Evolutionary conservation across 2,888 invertebrate genomes (phyloP), one percentile per base, ranked within the genome.

Genomic region (Mesopsocus fuscifrons): DNA sequence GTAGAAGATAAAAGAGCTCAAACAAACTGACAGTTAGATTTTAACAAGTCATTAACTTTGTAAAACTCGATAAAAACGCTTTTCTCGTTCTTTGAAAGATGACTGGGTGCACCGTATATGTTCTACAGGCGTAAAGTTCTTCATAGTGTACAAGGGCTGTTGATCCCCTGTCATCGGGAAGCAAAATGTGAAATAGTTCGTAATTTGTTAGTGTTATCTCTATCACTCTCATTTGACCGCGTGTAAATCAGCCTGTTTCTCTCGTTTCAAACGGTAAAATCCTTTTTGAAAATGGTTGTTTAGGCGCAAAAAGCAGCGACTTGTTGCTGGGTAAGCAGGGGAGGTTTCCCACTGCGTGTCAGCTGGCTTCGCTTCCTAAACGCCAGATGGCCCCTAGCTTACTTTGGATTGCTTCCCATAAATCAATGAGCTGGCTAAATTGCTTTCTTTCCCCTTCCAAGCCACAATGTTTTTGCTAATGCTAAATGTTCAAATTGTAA

Each of bases 141-240:
- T 38, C 20, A 18, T 38, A 38, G 6, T 5, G 20, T 18, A 5
- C 38, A 13, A 6, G 16, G 20, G 3, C 9, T 18, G 38, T 17
- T 18, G 38, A 38, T 38, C 38, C 20, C 18, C 21, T 20, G 38
- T 38, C 38, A 38, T 38, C 38, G 20, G 21, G 38, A 13, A 20
- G 38, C 38, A 38, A 38, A 38, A 38, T 38, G 38, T 38, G 38
- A 38, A 38, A 38, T 38, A 38, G 38, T 38, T 38, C n/a, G 20
- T 38, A 38, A 38, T 38, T 38, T 38, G 38, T 17, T 38, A 18
- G n/a, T 38, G 38, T 38, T 38, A 38, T 38, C 38, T 38, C 20
- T 20, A 20, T 38, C 38, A 13, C 38, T 38, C 38, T 38, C 38
- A 38, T 21, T 38, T 15, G 26, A 26, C 26, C 11, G 26, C 8